These are phyloP conservation scores for Artemisiospiza belli DNA, from an alignment of 2,113 vertebrate genomes.

Conservation along the genomic window DNA sequence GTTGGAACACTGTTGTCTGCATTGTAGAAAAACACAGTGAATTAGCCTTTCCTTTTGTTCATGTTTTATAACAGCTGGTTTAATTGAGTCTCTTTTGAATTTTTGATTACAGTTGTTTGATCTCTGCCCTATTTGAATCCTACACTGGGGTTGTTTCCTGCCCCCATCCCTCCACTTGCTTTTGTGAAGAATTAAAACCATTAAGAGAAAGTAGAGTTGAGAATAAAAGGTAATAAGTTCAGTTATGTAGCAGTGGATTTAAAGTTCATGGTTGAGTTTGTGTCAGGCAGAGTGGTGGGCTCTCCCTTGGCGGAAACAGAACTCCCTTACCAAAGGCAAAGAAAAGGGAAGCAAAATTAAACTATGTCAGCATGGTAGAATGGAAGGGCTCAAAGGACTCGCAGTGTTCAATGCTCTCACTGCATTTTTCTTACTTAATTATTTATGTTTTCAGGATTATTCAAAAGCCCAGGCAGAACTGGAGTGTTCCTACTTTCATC, in stretches of 20 bases:
- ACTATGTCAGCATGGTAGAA: background rate
- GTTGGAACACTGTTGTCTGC: background rate
- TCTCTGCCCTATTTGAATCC: background rate
- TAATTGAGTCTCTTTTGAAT: background rate
- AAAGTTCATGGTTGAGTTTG: background rate
- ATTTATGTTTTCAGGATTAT: slow-evolving; percentile 31
- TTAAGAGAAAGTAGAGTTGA: background rate
- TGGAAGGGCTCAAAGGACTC: background rate
- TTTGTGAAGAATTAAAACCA: slow-evolving; percentile 11
- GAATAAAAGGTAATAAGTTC: background rate
- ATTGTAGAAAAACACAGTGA: background rate
- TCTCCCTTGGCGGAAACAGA: background rate
- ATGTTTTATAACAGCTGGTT: background rate
- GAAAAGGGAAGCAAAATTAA: background rate
- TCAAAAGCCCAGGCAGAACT: background rate
- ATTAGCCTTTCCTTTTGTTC: background rate
- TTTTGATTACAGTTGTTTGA: background rate
- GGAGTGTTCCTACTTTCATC: background rate
- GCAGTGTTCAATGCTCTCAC: background rate
- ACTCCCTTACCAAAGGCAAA: background rate
- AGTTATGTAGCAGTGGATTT: background rate
- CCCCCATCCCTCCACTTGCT: background rate
- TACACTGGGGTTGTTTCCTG: background rate
- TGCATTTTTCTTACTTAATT: slow-evolving; percentile 4
- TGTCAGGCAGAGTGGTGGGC: background rate